Percentiles rank a stretch among this genome's conserved stretches.
Evolutionary conservation across 2,113 vertebrate species (phyloP).

Genomic region (Tringa solitaria): DNA sequence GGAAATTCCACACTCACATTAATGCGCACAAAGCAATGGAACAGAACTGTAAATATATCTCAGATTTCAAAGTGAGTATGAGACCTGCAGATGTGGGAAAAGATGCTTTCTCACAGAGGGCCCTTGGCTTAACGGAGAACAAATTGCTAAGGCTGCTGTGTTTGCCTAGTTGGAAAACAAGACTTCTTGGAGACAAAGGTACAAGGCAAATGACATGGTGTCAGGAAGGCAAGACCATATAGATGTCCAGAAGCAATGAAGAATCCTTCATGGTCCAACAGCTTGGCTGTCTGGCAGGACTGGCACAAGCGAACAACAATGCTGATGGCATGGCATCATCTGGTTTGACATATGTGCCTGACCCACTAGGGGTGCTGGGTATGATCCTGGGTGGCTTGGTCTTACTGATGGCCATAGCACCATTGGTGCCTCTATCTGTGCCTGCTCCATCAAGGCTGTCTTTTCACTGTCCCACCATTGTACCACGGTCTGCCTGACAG

Average conservation of each 20-base stretch:
- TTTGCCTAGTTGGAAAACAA: neutral
- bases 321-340: neutral
- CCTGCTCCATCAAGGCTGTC: neutral
- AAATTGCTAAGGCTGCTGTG: neutral
- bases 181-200: neutral
- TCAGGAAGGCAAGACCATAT: neutral
- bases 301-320: neutral
- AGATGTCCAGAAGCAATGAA: neutral
- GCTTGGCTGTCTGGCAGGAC: neutral
- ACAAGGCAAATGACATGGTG: neutral
- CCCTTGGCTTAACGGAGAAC: neutral
- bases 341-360: neutral
- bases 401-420: neutral
- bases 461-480: neutral
- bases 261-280: neutral
- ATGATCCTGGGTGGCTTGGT: neutral
- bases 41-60: neutral
- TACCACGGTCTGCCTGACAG: neutral
- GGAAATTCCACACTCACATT: neutral
- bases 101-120: neutral
- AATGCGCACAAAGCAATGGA: neutral
- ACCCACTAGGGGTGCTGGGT: too few species aligned
- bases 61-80: constrained; percentile 17
- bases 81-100: neutral
- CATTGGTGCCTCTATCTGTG: neutral